Percentiles rank a stretch among this genome's conserved stretches.
phyloP scores from a whole-genome alignment of 2,888 invertebrate genomes.

The Salticus scenicus region DNA sequence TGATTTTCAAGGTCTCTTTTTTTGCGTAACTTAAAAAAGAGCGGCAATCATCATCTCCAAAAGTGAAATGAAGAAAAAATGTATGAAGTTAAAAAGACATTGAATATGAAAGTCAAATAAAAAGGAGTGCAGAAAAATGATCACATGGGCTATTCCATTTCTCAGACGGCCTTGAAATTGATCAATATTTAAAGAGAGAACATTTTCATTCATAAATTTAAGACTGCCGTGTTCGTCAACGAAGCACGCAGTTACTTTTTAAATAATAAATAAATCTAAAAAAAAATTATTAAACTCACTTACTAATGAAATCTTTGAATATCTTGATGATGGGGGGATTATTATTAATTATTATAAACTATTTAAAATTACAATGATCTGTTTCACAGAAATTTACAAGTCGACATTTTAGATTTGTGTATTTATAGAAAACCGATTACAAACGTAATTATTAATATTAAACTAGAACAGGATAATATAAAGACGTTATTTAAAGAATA shows the following conservation, averaged over 20 bases:
- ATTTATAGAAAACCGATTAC: too few relatives aligned
- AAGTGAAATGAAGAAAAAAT: not conserved
- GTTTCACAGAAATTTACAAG: too few relatives aligned
- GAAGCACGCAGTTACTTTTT: not conserved
- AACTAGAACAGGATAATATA: not conserved
- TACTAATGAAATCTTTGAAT: too few relatives aligned
- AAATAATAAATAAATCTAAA: not conserved
- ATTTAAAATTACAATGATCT: too few relatives aligned
- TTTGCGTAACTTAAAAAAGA: slow-evolving; percentile 20
- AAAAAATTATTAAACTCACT: not conserved
- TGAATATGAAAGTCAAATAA: not conserved
- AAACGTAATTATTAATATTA: not conserved
- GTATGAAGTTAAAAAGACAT: too few relatives aligned
- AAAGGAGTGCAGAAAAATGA: not conserved
- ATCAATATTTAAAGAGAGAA: slow-evolving; percentile 42
- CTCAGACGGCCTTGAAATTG: slow-evolving; percentile 45
- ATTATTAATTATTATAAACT: too few relatives aligned
- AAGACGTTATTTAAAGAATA: not conserved
- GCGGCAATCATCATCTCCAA: not conserved
- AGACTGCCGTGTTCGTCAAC: not conserved
- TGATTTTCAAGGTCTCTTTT: not conserved
- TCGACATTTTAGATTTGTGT: too few relatives aligned
- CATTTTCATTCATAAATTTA: not conserved
- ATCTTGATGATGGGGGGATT: not conserved
- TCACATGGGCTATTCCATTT: slow-evolving; percentile 22